Evolutionary conservation across 1,140 invertebrate species (phyloP).

Genomic region (Psix sp.): DNA sequence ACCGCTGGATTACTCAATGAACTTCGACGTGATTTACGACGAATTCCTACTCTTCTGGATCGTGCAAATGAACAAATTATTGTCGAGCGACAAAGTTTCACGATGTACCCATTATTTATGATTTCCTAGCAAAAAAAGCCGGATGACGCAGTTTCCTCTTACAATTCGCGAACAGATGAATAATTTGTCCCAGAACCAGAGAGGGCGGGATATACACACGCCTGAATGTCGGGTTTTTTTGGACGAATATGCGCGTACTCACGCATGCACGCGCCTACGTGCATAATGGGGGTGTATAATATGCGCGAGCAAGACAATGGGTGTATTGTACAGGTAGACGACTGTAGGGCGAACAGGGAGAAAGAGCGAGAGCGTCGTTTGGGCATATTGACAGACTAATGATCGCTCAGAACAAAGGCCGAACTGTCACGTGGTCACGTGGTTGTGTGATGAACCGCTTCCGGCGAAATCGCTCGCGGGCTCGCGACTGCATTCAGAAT

Average conservation of each 20-base stretch:
- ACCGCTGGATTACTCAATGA: constrained; percentile 74
- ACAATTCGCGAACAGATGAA: constrained; percentile 22
- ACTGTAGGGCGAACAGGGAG: constrained; percentile 44
- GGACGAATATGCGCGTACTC: constrained; percentile 28
- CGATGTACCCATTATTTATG: no score
- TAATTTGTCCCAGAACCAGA: constrained; percentile 42
- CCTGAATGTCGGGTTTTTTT: constrained; percentile 25
- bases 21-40: constrained; percentile 72
- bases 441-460: constrained; percentile 76
- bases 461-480: constrained; percentile 67
- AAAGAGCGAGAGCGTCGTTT: constrained; percentile 68
- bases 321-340: constrained; percentile 74
- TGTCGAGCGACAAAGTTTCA: not conserved
- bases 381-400: constrained; percentile 78
- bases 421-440: constrained; percentile 74
- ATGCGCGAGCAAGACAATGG: constrained; percentile 74
- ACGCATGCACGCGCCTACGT: constrained; percentile 62
- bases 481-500: constrained; percentile 66
- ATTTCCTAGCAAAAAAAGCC: no score
- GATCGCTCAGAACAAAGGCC: constrained; percentile 75
- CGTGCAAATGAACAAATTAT: constrained; percentile 52
- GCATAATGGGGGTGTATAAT: constrained; percentile 75
- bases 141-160: no score
- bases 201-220: constrained; percentile 22
- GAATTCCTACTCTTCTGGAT: constrained; percentile 23